phyloP scores from a whole-genome alignment of 2,113 vertebrate species.

The Progne subis region DNA sequence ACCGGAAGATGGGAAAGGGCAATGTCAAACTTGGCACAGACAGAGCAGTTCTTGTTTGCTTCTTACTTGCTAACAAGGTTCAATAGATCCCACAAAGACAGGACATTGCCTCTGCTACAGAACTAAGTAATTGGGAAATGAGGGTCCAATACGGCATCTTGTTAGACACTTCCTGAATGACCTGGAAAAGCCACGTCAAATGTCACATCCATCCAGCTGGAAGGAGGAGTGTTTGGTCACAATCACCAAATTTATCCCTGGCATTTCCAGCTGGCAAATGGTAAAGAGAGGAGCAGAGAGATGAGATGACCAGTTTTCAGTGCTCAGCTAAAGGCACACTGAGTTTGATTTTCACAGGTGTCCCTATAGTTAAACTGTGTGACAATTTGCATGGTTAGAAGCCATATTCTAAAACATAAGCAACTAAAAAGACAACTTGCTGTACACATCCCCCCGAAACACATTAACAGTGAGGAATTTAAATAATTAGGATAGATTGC shows the following conservation, averaged over 20 bases:
- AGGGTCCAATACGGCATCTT: neutral
- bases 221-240: neutral
- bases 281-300: neutral
- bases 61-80: constrained; percentile 12
- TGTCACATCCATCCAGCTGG: neutral
- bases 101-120: neutral
- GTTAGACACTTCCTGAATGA: neutral
- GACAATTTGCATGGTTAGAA: neutral
- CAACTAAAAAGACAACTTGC: neutral
- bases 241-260: neutral
- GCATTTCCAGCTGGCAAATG: neutral
- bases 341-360: neutral
- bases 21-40: neutral
- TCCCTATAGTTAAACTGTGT: neutral
- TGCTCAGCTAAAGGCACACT: neutral
- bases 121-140: neutral
- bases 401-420: neutral
- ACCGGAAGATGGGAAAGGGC: constrained; percentile 16
- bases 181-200: neutral
- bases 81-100: neutral
- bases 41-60: constrained; percentile 11
- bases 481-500: neutral
- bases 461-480: neutral
- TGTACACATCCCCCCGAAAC: neutral
- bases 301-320: neutral